These are phyloP conservation scores for Phalera bucephala DNA, from an alignment of 2,888 invertebrate species.

Conservation along the genomic window DNA sequence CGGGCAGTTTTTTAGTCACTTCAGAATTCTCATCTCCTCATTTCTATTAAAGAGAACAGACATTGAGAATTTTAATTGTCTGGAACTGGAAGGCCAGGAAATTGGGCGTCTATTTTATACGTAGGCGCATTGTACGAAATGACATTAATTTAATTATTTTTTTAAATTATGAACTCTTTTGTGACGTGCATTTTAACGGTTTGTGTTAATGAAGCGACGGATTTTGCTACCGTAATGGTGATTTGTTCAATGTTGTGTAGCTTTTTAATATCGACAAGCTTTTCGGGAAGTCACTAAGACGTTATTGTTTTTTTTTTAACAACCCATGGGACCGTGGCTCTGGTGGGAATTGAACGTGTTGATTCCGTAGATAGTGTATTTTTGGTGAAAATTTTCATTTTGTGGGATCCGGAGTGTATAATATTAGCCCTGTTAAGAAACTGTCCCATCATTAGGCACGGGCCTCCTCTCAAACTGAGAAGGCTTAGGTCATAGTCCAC, in stretches of 20 bases:
- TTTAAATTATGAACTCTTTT: background rate
- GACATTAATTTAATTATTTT: constrained; percentile 10
- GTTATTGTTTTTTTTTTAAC: background rate
- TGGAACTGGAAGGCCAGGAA: constrained; percentile 16
- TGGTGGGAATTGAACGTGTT: no score
- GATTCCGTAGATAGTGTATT: no score
- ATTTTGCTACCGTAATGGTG: background rate
- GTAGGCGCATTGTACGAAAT: constrained; percentile 14
- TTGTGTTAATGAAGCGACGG: background rate
- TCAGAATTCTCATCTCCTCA: constrained; percentile 11
- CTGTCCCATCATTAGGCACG: no score
- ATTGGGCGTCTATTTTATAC: constrained; percentile 22
- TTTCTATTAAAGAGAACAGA: constrained; percentile 30
- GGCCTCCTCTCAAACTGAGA: no score
- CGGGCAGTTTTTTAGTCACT: constrained; percentile 12
- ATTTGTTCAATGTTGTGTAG: background rate
- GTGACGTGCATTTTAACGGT: background rate
- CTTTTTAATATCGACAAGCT: background rate
- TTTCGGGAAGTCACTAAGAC: background rate
- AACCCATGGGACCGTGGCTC: no score
- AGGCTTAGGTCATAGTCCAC: no score
- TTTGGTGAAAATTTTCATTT: no score
- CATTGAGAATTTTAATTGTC: constrained; percentile 29
- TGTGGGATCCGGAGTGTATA: no score
- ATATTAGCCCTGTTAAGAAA: no score